Conservation (phyloP, 1,140 invertebrate species). For the Lucilia sericata region DNA sequence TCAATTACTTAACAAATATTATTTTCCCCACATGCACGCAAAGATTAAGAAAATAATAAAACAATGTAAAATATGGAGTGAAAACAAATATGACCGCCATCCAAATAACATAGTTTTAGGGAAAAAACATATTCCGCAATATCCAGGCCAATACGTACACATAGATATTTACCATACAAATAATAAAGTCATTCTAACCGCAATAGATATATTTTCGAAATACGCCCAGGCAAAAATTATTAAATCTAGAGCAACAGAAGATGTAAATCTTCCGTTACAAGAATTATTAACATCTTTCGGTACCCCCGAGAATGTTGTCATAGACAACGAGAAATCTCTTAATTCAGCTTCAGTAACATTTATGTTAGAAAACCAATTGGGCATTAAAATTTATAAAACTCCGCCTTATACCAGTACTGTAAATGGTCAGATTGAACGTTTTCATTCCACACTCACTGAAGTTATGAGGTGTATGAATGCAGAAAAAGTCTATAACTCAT, state of each 20-base stretch:
- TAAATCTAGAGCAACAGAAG: conserved; percentile 41
- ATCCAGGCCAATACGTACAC: neutral
- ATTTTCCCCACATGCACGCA: too few relatives aligned
- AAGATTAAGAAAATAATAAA: too few relatives aligned
- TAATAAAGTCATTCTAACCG: too few relatives aligned
- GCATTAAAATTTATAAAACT: neutral
- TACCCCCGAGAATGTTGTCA: conserved; percentile 49
- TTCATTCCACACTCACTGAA: conserved; percentile 48
- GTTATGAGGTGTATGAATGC: conserved; percentile 47
- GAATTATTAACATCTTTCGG: conserved; percentile 49
- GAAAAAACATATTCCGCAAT: conserved; percentile 47
- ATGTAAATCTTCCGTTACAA: conserved; percentile 31
- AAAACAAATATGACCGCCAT: too few relatives aligned
- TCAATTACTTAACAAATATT: too few relatives aligned
- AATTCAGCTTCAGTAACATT: conserved; percentile 45
- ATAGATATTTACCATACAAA: neutral
- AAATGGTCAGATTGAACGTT: conserved; percentile 46
- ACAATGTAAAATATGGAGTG: too few relatives aligned
- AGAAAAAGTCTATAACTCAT: conserved; percentile 13
- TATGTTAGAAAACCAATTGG: conserved; percentile 29
- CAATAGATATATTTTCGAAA: conserved; percentile 40
- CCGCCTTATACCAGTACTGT: conserved; percentile 7
- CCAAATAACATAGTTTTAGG: too few relatives aligned
- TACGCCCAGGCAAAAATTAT: conserved; percentile 19
- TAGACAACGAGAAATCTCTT: conserved; percentile 51